Evolutionary conservation across 2,797 vertebrate species (phyloP).

Genomic region (Bufotes viridis): DNA sequence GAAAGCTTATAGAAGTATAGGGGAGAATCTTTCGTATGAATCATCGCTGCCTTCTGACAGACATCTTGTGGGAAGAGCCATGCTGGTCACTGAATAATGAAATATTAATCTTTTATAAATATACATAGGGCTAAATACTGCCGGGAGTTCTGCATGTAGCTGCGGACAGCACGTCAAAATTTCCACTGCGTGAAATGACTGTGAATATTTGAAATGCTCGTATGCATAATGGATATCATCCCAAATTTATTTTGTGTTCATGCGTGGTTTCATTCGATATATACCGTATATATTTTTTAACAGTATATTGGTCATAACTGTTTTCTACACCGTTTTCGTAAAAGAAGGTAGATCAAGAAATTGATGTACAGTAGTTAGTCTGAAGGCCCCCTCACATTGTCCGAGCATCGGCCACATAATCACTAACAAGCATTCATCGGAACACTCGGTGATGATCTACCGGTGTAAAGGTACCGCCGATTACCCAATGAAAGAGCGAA

Average conservation of each 20-base stretch:
- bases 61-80: slow-evolving; percentile 5
- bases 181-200: not conserved
- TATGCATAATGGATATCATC: not conserved
- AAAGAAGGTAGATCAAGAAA: too few species aligned
- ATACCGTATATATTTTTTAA: too few species aligned
- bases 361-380: too few species aligned
- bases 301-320: too few species aligned
- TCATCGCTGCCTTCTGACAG: not conserved
- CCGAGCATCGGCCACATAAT: too few species aligned
- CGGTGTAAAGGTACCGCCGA: too few species aligned
- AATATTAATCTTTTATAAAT: slow-evolving; percentile 39
- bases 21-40: not conserved
- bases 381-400: too few species aligned
- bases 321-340: too few species aligned
- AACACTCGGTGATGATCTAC: too few species aligned
- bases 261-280: not conserved
- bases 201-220: slow-evolving; percentile 1
- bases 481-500: too few species aligned
- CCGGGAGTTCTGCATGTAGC: not conserved
- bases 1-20: not conserved
- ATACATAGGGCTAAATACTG: slow-evolving; percentile 10
- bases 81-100: slow-evolving; percentile 10
- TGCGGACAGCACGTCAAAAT: not conserved
- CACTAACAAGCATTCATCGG: too few species aligned
- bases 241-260: not conserved